Conservation (phyloP, 2,797 vertebrate species). For the Clamator glandarius region DNA sequence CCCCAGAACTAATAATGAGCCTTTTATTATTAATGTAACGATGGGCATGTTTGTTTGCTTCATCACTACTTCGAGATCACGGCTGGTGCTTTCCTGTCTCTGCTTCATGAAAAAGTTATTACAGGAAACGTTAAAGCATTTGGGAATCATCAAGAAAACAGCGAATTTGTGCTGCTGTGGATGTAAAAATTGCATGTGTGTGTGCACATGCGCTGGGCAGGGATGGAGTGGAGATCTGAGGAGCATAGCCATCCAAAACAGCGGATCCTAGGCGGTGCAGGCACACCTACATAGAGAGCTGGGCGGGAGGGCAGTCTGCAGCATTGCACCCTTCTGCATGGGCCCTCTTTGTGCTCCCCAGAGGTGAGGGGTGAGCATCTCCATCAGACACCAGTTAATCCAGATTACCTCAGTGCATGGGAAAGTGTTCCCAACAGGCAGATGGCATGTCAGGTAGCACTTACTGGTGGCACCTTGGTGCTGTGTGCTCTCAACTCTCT, state of each 20-base stretch:
- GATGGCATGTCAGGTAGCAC: not conserved
- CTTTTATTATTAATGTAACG: not conserved
- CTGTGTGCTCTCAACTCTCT: not conserved
- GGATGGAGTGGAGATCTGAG: not conserved
- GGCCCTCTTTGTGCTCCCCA: not conserved
- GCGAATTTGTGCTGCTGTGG: not conserved
- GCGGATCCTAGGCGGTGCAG: not conserved
- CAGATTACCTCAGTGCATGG: fast-evolving
- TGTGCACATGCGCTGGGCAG: not conserved
- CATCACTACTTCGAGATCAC: not conserved
- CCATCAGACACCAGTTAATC: fast-evolving
- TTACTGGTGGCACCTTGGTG: too few relatives aligned
- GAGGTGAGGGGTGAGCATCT: not conserved
- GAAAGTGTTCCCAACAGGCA: not conserved
- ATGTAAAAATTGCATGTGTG: not conserved
- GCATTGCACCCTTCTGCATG: fast-evolving
- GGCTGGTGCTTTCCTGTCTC: not conserved
- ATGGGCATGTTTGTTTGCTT: not conserved
- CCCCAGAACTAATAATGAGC: not conserved
- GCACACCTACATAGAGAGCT: not conserved
- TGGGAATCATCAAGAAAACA: not conserved
- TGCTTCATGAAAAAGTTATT: not conserved
- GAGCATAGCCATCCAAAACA: not conserved
- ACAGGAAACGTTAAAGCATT: not conserved
- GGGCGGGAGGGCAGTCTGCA: fast-evolving